phyloP scores from a whole-genome alignment of 2,888 invertebrate species.

The Onchidella celtica region DNA sequence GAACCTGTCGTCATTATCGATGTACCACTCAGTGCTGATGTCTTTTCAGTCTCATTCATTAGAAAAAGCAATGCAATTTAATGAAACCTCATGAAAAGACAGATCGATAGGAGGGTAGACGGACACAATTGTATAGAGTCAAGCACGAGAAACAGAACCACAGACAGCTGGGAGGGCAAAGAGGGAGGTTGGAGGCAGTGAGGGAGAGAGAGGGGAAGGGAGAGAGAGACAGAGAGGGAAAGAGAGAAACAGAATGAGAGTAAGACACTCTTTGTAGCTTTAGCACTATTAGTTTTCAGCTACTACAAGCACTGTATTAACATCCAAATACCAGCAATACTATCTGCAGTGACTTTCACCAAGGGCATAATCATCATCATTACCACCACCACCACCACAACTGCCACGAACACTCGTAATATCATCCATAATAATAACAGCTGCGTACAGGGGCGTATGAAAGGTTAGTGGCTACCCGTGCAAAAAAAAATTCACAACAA shows the following conservation, averaged over 20 bases:
- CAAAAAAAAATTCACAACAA: too few relatives aligned
- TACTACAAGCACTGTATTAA: too few relatives aligned
- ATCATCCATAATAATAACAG: not conserved
- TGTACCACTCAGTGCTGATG: too few relatives aligned
- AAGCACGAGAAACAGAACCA: not conserved
- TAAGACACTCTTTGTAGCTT: too few relatives aligned
- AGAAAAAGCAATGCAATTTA: not conserved
- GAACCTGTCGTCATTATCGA: too few relatives aligned
- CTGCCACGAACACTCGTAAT: not conserved
- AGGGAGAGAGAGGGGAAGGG: conserved; percentile 4
- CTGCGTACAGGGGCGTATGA: too few relatives aligned
- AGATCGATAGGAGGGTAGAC: not conserved
- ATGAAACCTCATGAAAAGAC: not conserved
- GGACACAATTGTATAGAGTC: not conserved
- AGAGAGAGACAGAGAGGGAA: not conserved
- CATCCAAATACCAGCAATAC: too few relatives aligned
- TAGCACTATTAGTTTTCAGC: too few relatives aligned
- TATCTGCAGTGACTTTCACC: too few relatives aligned
- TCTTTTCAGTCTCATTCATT: not conserved
- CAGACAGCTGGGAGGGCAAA: not conserved
- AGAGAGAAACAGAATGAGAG: not conserved
- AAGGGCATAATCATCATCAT: conserved; percentile 2
- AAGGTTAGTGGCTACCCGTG: too few relatives aligned
- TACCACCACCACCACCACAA: conserved; percentile 1
- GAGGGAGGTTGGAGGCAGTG: not conserved